phyloP scores from a whole-genome alignment of 2,797 vertebrate species.

The Huso huso region DNA sequence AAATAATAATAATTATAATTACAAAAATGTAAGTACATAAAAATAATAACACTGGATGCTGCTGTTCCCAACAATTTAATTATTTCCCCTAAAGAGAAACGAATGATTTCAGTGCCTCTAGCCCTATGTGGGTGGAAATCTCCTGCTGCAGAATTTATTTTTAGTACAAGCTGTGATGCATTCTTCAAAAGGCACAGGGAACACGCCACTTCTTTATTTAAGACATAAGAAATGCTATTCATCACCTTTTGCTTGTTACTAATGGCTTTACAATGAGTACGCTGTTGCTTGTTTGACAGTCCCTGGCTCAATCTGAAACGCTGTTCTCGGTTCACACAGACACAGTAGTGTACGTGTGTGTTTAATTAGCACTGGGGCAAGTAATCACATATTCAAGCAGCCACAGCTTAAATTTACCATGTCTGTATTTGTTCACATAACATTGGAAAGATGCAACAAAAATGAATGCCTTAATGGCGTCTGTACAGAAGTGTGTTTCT shows the following conservation, averaged over 20 bases:
- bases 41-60: not conserved
- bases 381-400: too few species aligned
- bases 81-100: not conserved
- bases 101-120: not conserved
- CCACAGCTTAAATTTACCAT: too few species aligned
- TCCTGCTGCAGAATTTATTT: not conserved
- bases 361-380: too few species aligned
- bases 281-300: not conserved
- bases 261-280: not conserved
- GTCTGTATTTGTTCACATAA: too few species aligned
- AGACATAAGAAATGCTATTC: constrained; percentile 3
- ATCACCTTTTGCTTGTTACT: not conserved
- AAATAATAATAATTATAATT: not conserved
- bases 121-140: not conserved
- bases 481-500: too few species aligned
- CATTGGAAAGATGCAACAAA: too few species aligned
- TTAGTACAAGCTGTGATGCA: not conserved
- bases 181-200: not conserved
- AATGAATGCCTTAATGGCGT: too few species aligned
- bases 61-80: not conserved
- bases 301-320: not conserved
- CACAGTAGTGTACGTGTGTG: too few species aligned
- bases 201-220: not conserved
- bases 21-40: not conserved
- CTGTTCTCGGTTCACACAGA: too few species aligned